Base-by-base conservation (phyloP, 1,140 invertebrate genomes). In the Charaxes varanes region DNA sequence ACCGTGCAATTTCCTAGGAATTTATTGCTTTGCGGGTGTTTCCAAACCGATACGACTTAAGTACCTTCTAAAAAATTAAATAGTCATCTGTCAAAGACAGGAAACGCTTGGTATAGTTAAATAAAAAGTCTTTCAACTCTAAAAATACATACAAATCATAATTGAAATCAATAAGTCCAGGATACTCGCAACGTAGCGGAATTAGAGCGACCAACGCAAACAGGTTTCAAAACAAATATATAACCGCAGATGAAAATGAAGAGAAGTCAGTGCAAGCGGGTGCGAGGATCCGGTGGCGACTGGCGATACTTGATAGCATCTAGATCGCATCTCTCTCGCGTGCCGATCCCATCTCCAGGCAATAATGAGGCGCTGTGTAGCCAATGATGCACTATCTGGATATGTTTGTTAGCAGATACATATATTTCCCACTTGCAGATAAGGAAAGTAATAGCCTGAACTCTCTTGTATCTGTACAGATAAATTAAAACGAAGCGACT, bases 361-460 rank as follows among this genome's bases (percentile, higher is more conserved):
- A 28, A 38, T 53, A 48, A 53, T 53, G 50, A 53, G 50, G 50
- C 18, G 43, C 48, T 43, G 47, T 43, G 47, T 52, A 41, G 22
- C 34, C 22, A 36, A 30, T 45, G 48, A 52, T 45, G 45, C 50
- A 48, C 35, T 48, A 42, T 47, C 37, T 12, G 49, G 38, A 53
- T 47, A 33, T 53, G 44, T 37, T 45, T 30, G 30, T 42, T 42
- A 22, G 27, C 26, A 51, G 35, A 46, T 47, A 52, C 48, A 46
- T 51, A 37, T 52, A 52, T 52, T 46, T 45, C 13, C 11, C 22
- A 41, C 41, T 21, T 40, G 44, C 47, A 44, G 35, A 37, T 34
- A 17, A 15, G 21, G 22, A 28, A 45, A 45, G 41, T 43, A 43
- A 43, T 43, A 35, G 26, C 18, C n/a, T n/a, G n/a, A n/a, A n/a